Evolutionary conservation across 2,797 vertebrate species (phyloP).

Genomic region (Limosa lapponica): DNA sequence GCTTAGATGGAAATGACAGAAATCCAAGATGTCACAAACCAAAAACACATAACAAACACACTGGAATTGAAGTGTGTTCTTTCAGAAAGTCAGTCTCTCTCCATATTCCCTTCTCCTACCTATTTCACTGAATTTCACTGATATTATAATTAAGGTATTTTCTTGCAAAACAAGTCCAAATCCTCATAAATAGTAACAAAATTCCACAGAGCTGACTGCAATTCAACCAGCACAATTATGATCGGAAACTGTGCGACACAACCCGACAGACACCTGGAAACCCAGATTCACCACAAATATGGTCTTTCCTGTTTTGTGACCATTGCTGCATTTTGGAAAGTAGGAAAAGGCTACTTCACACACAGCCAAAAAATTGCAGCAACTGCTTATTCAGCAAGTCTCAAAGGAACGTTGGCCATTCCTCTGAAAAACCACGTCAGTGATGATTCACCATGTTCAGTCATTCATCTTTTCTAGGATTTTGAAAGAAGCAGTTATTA

Average conservation of each 20-base stretch:
- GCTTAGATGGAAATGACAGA: neutral
- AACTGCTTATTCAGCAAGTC: constrained; percentile 47
- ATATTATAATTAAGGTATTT: neutral
- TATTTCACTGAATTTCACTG: too few species aligned
- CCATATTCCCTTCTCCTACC: neutral
- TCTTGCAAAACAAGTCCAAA: neutral
- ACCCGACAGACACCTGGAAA: neutral
- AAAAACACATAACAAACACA: neutral
- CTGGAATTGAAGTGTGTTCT: neutral
- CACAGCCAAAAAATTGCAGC: neutral
- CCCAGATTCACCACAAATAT: neutral
- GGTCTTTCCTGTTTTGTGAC: neutral
- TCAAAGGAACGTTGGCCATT: neutral
- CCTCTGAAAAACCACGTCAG: neutral
- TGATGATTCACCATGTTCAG: constrained; percentile 28
- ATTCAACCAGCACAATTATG: neutral
- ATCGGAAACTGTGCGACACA: neutral
- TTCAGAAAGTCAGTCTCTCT: neutral
- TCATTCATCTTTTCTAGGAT: constrained; percentile 45
- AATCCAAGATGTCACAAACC: neutral
- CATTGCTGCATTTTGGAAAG: neutral
- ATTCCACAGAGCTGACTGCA: neutral
- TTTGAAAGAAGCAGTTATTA: constrained; percentile 9
- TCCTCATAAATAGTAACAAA: neutral
- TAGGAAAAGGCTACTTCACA: neutral